Conservation (phyloP, 2,113 vertebrate species). For the Gnathonemus longibarbis region DNA sequence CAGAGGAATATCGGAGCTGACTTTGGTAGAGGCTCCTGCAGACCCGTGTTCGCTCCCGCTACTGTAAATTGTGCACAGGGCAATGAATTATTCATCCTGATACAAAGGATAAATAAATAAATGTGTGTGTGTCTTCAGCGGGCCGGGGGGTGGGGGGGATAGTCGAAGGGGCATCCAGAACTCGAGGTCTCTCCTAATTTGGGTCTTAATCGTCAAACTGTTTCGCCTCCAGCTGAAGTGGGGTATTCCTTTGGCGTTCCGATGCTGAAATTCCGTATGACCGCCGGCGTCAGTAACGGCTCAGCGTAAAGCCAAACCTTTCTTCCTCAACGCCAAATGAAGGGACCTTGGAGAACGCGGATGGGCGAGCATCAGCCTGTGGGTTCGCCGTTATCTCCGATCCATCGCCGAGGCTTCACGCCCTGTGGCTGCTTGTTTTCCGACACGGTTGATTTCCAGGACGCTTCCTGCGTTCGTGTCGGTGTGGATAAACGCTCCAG, state of each 20-base stretch:
- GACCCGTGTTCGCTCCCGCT: constrained; percentile 46
- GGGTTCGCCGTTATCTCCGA: neutral
- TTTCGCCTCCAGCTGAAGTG: neutral
- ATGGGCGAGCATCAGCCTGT: neutral
- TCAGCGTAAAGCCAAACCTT: neutral
- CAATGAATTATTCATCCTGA: constrained; percentile 54
- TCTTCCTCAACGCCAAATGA: neutral
- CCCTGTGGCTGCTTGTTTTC: neutral
- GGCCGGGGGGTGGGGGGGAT: neutral
- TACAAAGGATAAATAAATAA: constrained; percentile 32
- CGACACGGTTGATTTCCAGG: neutral
- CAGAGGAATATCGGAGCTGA: constrained; percentile 65
- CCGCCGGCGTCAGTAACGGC: neutral
- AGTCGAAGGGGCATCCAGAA: too few relatives aligned
- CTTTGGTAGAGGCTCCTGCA: constrained; percentile 55
- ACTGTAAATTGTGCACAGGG: constrained; percentile 56
- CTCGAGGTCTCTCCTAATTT: neutral
- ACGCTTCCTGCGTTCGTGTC: neutral
- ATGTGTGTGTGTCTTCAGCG: neutral
- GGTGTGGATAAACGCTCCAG: neutral
- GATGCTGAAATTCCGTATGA: neutral
- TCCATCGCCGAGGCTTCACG: neutral
- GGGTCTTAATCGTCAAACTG: neutral
- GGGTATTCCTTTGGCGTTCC: neutral
- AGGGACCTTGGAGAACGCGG: neutral